Base-by-base conservation (phyloP, 2,797 vertebrate genomes). In the Valencia hispanica region DNA sequence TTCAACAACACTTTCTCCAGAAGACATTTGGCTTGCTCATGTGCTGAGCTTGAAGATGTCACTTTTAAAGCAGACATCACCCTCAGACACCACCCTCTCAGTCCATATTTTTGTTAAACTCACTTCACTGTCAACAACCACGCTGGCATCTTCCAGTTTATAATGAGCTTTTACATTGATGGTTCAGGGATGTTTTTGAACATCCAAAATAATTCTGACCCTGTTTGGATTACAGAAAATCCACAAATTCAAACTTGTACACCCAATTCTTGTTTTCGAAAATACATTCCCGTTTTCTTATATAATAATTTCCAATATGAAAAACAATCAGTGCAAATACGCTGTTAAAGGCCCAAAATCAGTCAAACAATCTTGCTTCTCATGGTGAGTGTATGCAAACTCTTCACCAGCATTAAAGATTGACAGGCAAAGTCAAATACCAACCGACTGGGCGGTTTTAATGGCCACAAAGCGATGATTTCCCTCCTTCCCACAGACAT, bases 401-500 rank as follows among this genome's bases (percentile, higher is more conserved):
- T 17, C 25, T 68, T 68, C 25, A 45, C 39, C 25, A 3, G 12
- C 39, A 43, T 68, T 68, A 27, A 17, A 43, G 17, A 68, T n/a
- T 41, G 10, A 25, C 63, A 39, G 3, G 25, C 12, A 27, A 43
- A 8, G 25, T n/a, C 50, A 84, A 51, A 82, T 70, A 93, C 98
- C 96, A 82, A 99, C 98, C 92, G 98, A 97, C 92, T 99, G 98
- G 48, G 97, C 96, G 1, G 98, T 98, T 94, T 99, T 99, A 92
- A 99, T 98, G 87, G 98, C 98, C 94, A 99, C 96, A 79, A 99
- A 99, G 95, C 98, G 97, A 80, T 99, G 98, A 91, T 99, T 97
- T 74, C 98, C 98, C 88, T 99, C 98, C 87, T 99, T 99, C 80
- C 98, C 98, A 73, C 98, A 99, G 20, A 99, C 96, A 20, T 99